A percentile compares a stretch with the other conserved stretches of the same genome.
Conservation (phyloP, 2,797 vertebrate species). For the Gadopsis marmoratus region DNA sequence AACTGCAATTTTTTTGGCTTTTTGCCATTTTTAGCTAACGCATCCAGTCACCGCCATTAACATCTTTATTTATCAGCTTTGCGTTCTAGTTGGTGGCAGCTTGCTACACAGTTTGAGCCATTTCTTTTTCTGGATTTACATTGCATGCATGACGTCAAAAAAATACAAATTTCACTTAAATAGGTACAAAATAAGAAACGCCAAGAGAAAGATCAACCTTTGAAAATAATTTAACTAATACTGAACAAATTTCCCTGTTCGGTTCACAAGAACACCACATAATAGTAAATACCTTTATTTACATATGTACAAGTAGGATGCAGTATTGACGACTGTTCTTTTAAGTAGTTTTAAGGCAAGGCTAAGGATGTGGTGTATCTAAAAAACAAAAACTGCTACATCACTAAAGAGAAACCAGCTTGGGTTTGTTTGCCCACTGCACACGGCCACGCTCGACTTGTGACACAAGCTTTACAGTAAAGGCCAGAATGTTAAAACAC, state of each 20-base stretch:
- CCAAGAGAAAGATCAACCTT: slow-evolving; percentile 47
- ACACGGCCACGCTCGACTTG: slow-evolving; percentile 45
- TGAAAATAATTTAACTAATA: slow-evolving; percentile 66
- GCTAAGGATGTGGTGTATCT: slow-evolving; percentile 65
- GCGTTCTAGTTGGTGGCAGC: slow-evolving; percentile 17
- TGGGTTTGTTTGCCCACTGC: slow-evolving; percentile 43
- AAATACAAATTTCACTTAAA: slow-evolving; percentile 62
- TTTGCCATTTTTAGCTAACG: slow-evolving; percentile 20
- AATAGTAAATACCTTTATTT: slow-evolving; percentile 71
- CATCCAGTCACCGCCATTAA: slow-evolving; percentile 9
- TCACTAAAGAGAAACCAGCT: slow-evolving; percentile 58
- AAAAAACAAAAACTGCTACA: slow-evolving; percentile 71
- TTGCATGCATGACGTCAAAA: slow-evolving; percentile 59
- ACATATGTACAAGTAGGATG: slow-evolving; percentile 76
- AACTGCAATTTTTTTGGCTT: neutral
- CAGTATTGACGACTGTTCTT: slow-evolving; percentile 66
- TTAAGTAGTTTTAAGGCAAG: slow-evolving; percentile 79
- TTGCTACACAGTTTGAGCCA: slow-evolving; percentile 56
- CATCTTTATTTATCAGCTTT: slow-evolving; percentile 15
- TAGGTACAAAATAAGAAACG: slow-evolving; percentile 63
- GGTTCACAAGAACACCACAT: slow-evolving; percentile 68
- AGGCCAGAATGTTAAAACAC: slow-evolving; percentile 38
- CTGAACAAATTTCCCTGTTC: slow-evolving; percentile 73
- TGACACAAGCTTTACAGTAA: slow-evolving; percentile 44
- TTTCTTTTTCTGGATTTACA: slow-evolving; percentile 45